Base-by-base conservation (phyloP, 2,888 invertebrate genomes). In the Drosophila affinis region DNA sequence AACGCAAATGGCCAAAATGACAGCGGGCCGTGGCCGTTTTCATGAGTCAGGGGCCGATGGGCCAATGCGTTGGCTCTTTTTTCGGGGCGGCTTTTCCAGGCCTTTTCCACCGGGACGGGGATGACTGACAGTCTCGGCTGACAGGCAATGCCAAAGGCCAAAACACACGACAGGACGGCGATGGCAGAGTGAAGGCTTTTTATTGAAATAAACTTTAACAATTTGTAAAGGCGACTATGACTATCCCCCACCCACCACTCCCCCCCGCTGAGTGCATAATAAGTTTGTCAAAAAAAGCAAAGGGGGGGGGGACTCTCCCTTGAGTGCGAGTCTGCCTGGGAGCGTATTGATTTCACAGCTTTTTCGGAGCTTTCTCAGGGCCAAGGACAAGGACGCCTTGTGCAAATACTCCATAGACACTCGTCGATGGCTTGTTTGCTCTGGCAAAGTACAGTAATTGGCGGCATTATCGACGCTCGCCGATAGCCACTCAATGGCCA, bases 1-100 rank as follows among this genome's bases (percentile, higher is more conserved):
- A 88, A 69, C 80, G 88, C 86, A 88, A 89, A 89, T 86, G 89
- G 86, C 75, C 81, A 77, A 86, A 89, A 87, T 89, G 88, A 88
- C 86, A 88, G 87, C 88, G 62, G 71, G 67, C 69, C 71, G 65
- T 67, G 80, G 60, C 68, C 78, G 80, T 77, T 76, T 76, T 86
- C 83, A 88, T 82, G 82, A 88, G 88, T 86, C 88, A 87, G 34
- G 80, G 34, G 80, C 88, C 87, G 68, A 87, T 85, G 86, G 72
- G 71, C 75, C 88, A 82, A 76, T 87, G 86, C 86, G 78, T 88
- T 73, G 61, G 62, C 69, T 59, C 59, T 61, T 75, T 84, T 79
- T 87, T 21, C 21, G 77, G 85, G 85, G 85, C 78, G 87, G 81
- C 86, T 63, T 80, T 75, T 72, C 78, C 29, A 48, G 53, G 29